A percentile compares a stretch with the other conserved stretches of the same genome.
These are phyloP conservation scores for Platypus cylindrus DNA, from an alignment of 2,888 invertebrate species.

Conservation along the genomic window DNA sequence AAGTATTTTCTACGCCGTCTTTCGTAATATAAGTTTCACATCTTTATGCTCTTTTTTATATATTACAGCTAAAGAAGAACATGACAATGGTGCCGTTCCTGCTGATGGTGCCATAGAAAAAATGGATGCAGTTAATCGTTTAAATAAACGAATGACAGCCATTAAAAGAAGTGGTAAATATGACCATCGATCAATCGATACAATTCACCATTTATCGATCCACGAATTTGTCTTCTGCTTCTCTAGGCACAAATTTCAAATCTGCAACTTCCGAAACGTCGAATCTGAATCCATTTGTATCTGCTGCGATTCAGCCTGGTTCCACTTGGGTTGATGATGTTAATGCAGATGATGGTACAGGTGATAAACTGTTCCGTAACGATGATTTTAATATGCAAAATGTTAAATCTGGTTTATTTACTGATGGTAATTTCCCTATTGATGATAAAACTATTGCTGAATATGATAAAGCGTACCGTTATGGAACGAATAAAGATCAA, in stretches of 20 bases:
- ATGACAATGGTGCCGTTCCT: slow-evolving; percentile 15
- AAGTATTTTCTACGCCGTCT: too few species aligned
- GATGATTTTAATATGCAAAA: slow-evolving; percentile 18
- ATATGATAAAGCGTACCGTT: slow-evolving; percentile 33
- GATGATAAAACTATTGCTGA: slow-evolving; percentile 31
- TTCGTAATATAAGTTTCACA: too few species aligned
- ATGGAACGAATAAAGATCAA: slow-evolving; percentile 31
- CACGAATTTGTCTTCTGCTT: slow-evolving; percentile 6
- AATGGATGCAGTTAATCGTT: slow-evolving; percentile 26
- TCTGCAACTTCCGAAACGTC: slow-evolving; percentile 19
- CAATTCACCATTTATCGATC: not conserved
- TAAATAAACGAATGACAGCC: slow-evolving; percentile 29
- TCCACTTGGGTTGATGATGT: too few species aligned
- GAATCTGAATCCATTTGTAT: slow-evolving; percentile 19
- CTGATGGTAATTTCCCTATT: slow-evolving; percentile 24
- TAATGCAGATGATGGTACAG: too few species aligned
- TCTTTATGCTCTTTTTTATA: too few species aligned
- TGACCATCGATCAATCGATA: not conserved
- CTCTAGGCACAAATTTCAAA: slow-evolving; percentile 19
- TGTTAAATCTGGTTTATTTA: slow-evolving; percentile 26
- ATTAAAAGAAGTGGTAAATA: slow-evolving; percentile 31
- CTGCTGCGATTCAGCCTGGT: slow-evolving; percentile 20
- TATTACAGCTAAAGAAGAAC: slow-evolving; percentile 31
- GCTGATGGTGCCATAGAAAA: slow-evolving; percentile 22
- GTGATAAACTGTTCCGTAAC: slow-evolving; percentile 12